Evolutionary conservation across 2,797 vertebrate genomes (phyloP).

Genomic region (Sciurus carolinensis): DNA sequence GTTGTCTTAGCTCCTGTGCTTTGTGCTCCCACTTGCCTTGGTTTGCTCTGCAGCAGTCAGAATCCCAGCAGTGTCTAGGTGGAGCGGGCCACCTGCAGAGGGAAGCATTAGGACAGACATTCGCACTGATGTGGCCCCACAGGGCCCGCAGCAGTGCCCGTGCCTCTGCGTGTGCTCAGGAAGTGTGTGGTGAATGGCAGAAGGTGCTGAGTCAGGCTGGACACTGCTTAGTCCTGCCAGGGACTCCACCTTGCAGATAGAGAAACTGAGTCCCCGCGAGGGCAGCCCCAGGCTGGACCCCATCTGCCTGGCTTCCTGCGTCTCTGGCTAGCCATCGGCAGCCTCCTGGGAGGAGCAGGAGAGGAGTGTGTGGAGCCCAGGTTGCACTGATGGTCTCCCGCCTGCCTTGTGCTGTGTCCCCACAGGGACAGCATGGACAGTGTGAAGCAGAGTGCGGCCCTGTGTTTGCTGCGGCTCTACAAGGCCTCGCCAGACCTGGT

Average conservation of each 20-base stretch:
- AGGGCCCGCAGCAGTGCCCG: fast-evolving
- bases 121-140: too few species aligned
- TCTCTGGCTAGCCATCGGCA: not conserved
- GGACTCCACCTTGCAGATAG: not conserved
- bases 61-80: too few species aligned
- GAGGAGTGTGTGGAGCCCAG: fast-evolving
- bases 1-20: not conserved
- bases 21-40: too few species aligned
- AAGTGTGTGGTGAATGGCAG: too few species aligned
- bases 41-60: too few species aligned
- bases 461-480: constrained; percentile 94
- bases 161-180: fast-evolving
- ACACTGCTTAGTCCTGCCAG: not conserved
- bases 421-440: constrained; percentile 97
- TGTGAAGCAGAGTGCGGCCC: constrained; percentile 95
- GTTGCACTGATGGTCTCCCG: fast-evolving
- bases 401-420: fast-evolving
- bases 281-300: not conserved
- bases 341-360: too few species aligned
- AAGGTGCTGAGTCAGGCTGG: not conserved
- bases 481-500: constrained; percentile 96
- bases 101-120: too few species aligned
- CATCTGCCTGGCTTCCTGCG: fast-evolving
- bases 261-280: not conserved
- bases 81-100: too few species aligned